Conservation (phyloP, 2,113 vertebrate genomes). For the Aptenodytes patagonicus region DNA sequence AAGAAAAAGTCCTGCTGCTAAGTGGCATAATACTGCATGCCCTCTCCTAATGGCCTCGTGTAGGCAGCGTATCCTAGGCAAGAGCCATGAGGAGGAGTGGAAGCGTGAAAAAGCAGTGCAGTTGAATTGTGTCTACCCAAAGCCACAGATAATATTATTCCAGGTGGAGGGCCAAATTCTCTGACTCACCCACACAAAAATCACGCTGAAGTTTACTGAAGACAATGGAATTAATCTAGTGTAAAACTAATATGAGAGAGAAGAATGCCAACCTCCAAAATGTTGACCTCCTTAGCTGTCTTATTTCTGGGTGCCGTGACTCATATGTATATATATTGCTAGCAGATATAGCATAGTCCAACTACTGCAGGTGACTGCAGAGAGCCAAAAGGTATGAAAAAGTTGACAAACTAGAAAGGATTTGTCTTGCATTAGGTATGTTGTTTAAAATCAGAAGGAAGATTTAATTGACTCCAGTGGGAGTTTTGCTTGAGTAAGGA, state of each 20-base stretch:
- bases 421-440: neutral
- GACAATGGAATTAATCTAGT: neutral
- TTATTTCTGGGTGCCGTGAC: neutral
- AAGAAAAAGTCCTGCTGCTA: neutral
- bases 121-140: neutral
- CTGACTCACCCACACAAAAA: slow-evolving; percentile 6
- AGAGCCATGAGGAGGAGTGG: neutral
- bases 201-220: neutral
- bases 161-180: slow-evolving; percentile 16
- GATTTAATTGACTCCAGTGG: neutral
- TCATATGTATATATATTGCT: neutral
- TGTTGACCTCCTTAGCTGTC: neutral
- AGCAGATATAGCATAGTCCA: neutral
- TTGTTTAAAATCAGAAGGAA: neutral
- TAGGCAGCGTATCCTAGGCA: neutral
- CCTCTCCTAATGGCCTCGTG: neutral
- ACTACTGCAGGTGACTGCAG: neutral
- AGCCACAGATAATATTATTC: neutral
- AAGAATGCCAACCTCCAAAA: neutral
- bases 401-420: neutral
- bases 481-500: neutral
- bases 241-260: neutral
- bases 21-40: neutral
- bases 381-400: neutral
- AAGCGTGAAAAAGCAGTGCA: neutral